A percentile compares a stretch with the other conserved stretches of the same genome.
phyloP scores from a whole-genome alignment of 1,140 invertebrate genomes.

The Drosophila paulistorum region DNA sequence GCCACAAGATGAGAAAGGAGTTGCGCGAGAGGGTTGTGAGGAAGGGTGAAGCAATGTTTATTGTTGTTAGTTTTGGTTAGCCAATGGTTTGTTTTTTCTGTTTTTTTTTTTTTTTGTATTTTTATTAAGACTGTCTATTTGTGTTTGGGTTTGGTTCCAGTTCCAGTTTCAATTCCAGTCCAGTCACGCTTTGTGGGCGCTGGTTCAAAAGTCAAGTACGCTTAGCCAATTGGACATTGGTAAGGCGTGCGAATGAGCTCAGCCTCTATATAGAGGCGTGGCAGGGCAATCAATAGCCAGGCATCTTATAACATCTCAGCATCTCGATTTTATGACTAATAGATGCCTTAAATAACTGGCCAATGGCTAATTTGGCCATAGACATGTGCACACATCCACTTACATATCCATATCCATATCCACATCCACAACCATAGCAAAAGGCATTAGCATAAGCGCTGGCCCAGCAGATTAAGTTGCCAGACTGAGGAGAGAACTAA shows the following conservation, averaged over 20 bases:
- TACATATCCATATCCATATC: background rate
- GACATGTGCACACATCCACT: constrained; percentile 54
- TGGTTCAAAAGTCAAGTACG: constrained; percentile 80
- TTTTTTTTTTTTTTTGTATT: no score
- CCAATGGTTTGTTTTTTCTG: constrained; percentile 53
- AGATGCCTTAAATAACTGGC: constrained; percentile 73
- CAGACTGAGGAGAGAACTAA: constrained; percentile 14
- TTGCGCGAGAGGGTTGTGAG: background rate
- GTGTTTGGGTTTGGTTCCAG: constrained; percentile 47
- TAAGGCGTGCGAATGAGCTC: constrained; percentile 73
- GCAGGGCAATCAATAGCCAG: constrained; percentile 30
- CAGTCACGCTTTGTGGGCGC: constrained; percentile 79
- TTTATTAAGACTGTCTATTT: constrained; percentile 41
- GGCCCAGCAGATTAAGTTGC: constrained; percentile 60
- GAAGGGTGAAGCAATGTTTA: constrained; percentile 52
- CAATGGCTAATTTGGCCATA: constrained; percentile 70
- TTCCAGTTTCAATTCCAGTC: constrained; percentile 56
- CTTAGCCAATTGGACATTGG: constrained; percentile 52
- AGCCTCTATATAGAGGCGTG: constrained; percentile 1
- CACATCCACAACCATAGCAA: constrained; percentile 36
- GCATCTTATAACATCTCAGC: constrained; percentile 10
- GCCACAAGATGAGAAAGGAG: background rate
- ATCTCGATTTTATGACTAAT: constrained; percentile 71
- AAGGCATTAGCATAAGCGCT: constrained; percentile 57
- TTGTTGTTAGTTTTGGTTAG: constrained; percentile 76